These are phyloP conservation scores for Fregetta grallaria DNA, from an alignment of 2,113 vertebrate species.

Conservation along the genomic window DNA sequence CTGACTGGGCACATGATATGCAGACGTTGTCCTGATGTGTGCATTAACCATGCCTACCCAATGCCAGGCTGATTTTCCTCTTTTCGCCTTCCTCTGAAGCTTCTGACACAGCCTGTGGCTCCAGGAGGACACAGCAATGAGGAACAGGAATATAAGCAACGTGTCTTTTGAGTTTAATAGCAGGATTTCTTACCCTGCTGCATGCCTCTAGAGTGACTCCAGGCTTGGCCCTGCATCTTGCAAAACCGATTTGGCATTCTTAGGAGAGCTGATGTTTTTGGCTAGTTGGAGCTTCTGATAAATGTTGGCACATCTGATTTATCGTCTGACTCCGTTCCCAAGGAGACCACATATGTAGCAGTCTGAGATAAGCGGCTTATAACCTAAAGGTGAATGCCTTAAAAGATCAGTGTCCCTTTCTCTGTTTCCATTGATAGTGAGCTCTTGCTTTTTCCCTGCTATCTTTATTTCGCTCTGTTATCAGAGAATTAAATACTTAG, in stretches of 20 bases:
- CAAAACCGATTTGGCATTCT: background rate
- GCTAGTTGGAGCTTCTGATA: slow-evolving; percentile 31
- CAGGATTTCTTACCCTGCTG: background rate
- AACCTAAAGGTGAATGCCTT: slow-evolving; percentile 45
- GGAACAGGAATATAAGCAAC: background rate
- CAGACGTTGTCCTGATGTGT: background rate
- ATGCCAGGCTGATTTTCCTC: background rate
- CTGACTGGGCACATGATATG: background rate
- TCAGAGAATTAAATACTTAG: background rate
- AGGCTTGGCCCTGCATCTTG: background rate
- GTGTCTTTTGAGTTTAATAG: background rate
- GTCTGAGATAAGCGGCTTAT: slow-evolving; percentile 25
- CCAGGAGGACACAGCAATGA: accelerated
- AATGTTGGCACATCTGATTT: slow-evolving; percentile 55
- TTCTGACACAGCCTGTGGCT: background rate
- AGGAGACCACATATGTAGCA: slow-evolving; percentile 44
- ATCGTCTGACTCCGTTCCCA: slow-evolving; percentile 62
- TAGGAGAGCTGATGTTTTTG: slow-evolving; percentile 4
- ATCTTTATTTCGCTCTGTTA: background rate
- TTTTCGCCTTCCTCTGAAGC: background rate
- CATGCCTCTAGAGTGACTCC: background rate
- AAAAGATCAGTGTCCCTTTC: background rate
- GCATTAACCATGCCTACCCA: background rate
- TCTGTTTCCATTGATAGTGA: background rate
- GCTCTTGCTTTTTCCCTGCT: background rate